Evolutionary conservation across 2,888 invertebrate species (phyloP).

Genomic region (Euzetes globulus): DNA sequence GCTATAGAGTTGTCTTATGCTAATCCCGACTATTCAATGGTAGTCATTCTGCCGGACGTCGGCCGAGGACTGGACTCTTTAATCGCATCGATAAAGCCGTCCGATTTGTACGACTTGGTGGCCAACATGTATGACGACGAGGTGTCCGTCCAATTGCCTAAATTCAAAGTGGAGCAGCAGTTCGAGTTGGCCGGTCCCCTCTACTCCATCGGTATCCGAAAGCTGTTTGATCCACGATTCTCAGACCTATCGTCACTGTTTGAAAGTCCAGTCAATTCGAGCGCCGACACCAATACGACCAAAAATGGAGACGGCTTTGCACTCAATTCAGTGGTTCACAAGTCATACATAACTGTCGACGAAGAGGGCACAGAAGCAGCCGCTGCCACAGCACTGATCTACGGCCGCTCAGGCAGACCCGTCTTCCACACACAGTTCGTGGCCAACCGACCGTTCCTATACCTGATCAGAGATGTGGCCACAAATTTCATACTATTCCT

Average conservation of each 20-base stretch:
- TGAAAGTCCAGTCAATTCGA: not conserved
- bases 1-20: conserved; percentile 41
- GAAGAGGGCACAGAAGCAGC: conserved; percentile 42
- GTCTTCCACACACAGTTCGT: conserved; percentile 40
- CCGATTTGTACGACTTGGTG: conserved; percentile 38
- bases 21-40: conserved; percentile 40
- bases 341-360: conserved; percentile 39
- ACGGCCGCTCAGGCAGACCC: conserved; percentile 36
- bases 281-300: not conserved
- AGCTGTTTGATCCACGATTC: conserved; percentile 40
- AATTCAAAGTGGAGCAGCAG: conserved; percentile 41
- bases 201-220: conserved; percentile 40
- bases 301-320: not conserved
- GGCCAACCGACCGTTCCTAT: conserved; percentile 40
- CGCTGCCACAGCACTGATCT: conserved; percentile 38
- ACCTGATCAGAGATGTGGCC: conserved; percentile 39
- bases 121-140: conserved; percentile 40
- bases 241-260: conserved; percentile 41
- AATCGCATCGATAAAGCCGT: conserved; percentile 35
- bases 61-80: conserved; percentile 38
- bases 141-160: conserved; percentile 38
- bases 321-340: conserved; percentile 39
- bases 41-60: conserved; percentile 40
- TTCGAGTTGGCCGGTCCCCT: conserved; percentile 40
- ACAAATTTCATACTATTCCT: conserved; percentile 40